Evolutionary conservation across 2,888 invertebrate genomes (phyloP), one percentile per base, ranked within the genome.

Genomic region (Crematogaster levior): DNA sequence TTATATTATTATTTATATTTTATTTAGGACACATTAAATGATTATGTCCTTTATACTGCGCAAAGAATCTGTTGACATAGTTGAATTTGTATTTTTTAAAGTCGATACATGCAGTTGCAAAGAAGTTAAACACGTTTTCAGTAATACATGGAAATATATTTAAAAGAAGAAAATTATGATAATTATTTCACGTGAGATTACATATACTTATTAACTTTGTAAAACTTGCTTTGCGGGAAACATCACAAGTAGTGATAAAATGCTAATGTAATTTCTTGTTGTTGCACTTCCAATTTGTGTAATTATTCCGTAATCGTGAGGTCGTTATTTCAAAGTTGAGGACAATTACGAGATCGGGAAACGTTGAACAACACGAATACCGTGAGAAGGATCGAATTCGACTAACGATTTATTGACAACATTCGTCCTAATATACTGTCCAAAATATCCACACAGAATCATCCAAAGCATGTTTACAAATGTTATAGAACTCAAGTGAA

Each of bases 361-460:
- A 65, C 5, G 3, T 63, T 7, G 15, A 18, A 10, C 30, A n/a
- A 40, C 10, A 27, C 5, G 34, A 1, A 56, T 9, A 21, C 63
- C 1, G 46, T 1, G 10, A 46, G 43, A 18, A 18, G 12, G 21
- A 12, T 51, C 9, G 48, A 21, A 4, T 7, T 51, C 48, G n/a
- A 75, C 48, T 63, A 46, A 75, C 12, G n/a, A 60, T 34, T 60
- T n/a, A 61, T 51, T 24, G 37, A n/a, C 15, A 18, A 12, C 3
- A 7, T 7, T 34, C 12, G 10, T 30, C 15, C 15, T 61, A 61
- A 43, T 24, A 21, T 15, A 4, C 24, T 10, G 7, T 2, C 7
- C 21, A 27, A 40, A 73, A 58, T 58, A 72, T 27, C 21, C 1
- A 12, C 21, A 43, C 21, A 27, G n/a, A 43, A 53, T 18, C 9